phyloP scores from a whole-genome alignment of 2,888 invertebrate genomes.

The Sturmia bella region DNA sequence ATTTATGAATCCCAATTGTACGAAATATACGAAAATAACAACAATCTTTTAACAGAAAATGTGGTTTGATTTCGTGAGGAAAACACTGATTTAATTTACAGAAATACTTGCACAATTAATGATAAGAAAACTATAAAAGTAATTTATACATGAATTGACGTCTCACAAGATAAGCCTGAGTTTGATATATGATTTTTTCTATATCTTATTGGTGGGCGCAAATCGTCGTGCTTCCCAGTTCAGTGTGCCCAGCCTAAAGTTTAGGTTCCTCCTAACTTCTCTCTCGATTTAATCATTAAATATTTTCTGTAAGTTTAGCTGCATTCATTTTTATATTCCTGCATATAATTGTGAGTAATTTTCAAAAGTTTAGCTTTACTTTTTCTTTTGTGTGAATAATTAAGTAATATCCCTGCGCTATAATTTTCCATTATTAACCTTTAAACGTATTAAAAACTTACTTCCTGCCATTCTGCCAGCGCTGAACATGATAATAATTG shows the following conservation, averaged over 20 bases:
- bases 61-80: slow-evolving; percentile 3
- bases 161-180: background rate
- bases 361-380: too few relatives aligned
- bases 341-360: too few relatives aligned
- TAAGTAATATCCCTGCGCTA: slow-evolving; percentile 5
- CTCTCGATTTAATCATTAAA: too few relatives aligned
- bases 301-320: too few relatives aligned
- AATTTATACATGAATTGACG: background rate
- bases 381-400: background rate
- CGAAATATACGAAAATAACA: background rate
- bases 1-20: slow-evolving; percentile 30
- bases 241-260: too few relatives aligned
- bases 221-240: too few relatives aligned
- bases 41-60: background rate
- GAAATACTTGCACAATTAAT: slow-evolving; percentile 1
- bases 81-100: slow-evolving; percentile 51
- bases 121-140: background rate
- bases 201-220: too few relatives aligned
- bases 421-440: slow-evolving; percentile 59
- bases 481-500: slow-evolving; percentile 33
- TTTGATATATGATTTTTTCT: too few relatives aligned
- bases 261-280: too few relatives aligned
- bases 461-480: background rate
- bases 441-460: slow-evolving; percentile 47
- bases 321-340: too few relatives aligned